phyloP scores from a whole-genome alignment of 2,113 vertebrate species.

The Clarias gariepinus region DNA sequence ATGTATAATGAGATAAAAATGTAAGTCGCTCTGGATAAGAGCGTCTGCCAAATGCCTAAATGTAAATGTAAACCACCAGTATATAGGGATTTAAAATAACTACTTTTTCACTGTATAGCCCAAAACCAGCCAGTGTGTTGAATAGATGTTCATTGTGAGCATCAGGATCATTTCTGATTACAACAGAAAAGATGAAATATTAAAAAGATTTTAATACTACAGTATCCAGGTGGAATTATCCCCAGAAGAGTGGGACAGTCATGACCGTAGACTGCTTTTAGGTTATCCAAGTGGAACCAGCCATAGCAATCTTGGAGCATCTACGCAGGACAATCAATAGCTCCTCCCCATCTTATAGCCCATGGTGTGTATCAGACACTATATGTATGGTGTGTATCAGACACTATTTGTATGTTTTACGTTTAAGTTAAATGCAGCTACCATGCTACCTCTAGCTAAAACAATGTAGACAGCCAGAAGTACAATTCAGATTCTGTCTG shows the following conservation, averaged over 20 bases:
- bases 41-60: no score
- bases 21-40: no score
- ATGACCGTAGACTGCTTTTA: not conserved
- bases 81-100: not conserved
- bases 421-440: not conserved
- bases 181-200: not conserved
- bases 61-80: no score
- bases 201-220: not conserved
- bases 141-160: not conserved
- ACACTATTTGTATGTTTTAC: no score
- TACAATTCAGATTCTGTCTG: not conserved
- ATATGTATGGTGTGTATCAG: no score
- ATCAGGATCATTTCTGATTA: not conserved
- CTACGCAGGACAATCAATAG: not conserved
- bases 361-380: not conserved
- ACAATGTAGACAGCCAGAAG: no score
- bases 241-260: not conserved
- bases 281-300: not conserved
- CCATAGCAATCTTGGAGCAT: not conserved
- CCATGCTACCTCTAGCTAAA: not conserved
- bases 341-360: not conserved
- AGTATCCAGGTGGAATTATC: not conserved
- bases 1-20: no score
- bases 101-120: not conserved
- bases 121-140: not conserved